Evolutionary conservation across 2,797 vertebrate genomes (phyloP), one percentile per base, ranked within the genome.

Genomic region (Sarcoramphus papa): DNA sequence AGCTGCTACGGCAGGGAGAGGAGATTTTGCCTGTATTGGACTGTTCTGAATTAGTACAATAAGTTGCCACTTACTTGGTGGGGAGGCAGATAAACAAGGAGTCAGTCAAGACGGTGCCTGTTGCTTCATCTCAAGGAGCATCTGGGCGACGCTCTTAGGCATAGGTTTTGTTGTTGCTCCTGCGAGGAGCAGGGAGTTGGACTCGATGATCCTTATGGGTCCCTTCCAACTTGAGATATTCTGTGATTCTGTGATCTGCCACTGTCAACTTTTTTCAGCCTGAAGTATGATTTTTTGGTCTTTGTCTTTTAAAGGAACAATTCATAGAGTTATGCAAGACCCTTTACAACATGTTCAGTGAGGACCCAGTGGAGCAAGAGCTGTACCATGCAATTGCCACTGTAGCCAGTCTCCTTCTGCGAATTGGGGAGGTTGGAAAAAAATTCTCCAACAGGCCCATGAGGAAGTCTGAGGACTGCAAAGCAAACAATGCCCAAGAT

Each of bases 241-340:
- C 23, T 56, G 6, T 74, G 10, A 28, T 35, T 74, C 27, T 77
- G 3, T 84, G 14, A 45, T 35, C 37, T 56, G 28, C 50, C 18
- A 10, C 84, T 84, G 47, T 79, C 68, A 60, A 22, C 3, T 15
- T 78, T 47, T 96, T 68, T 57, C 77, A 78, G 45, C 45, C 37
- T 87, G 45, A 70, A 54, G n/a, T 37, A 11, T 62, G 54, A 43
- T 69, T 79, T 65, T 59, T 90, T 60, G 40, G 7, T 73, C n/a
- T 94, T 84, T 97, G 53, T 85, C 37, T 95, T 91, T 85, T 94
- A 80, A 93, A 99, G 99, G 99, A 99, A 82, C 99, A 99, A 93
- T 99, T 99, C 97, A 99, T 99, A 14, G 99, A 99, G 98, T 92
- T 99, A 53, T 99, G 99, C 97, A 99, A 99, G 97, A 99, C 99